A percentile compares a stretch with the other conserved stretches of the same genome.
These are phyloP conservation scores for Platysteira castanea DNA, from an alignment of 2,113 vertebrate species.

Conservation along the genomic window DNA sequence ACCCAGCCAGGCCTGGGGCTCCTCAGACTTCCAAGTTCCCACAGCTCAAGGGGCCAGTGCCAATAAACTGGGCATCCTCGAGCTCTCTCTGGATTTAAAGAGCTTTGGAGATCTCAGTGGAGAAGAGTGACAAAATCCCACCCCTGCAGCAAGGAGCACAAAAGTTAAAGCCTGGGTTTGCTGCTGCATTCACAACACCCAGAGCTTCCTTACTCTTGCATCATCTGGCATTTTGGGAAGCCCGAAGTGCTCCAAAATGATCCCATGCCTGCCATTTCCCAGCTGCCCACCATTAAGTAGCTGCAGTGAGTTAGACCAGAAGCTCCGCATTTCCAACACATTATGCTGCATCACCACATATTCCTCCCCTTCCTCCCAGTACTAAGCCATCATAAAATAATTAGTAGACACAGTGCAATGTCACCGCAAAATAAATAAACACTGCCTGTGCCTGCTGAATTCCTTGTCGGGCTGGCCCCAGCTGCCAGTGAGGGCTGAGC, in stretches of 20 bases:
- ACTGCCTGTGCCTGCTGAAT: background rate
- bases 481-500: background rate
- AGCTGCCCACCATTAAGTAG: background rate
- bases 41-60: background rate
- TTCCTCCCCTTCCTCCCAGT: background rate
- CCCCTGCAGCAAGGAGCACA: background rate
- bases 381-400: background rate
- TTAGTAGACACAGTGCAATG: background rate
- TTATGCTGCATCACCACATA: background rate
- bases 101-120: background rate
- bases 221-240: background rate
- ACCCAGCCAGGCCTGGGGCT: background rate
- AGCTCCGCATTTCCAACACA: background rate
- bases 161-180: background rate
- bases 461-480: background rate
- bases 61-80: fast-evolving
- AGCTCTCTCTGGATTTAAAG: background rate
- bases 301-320: background rate
- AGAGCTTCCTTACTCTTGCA: background rate
- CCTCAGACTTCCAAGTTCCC: background rate
- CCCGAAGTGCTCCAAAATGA: background rate
- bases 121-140: background rate
- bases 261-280: background rate
- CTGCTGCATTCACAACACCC: background rate
- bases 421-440: background rate